Evolutionary conservation across 2,888 invertebrate species (phyloP).

Genomic region (Caenorhabditis afra): DNA sequence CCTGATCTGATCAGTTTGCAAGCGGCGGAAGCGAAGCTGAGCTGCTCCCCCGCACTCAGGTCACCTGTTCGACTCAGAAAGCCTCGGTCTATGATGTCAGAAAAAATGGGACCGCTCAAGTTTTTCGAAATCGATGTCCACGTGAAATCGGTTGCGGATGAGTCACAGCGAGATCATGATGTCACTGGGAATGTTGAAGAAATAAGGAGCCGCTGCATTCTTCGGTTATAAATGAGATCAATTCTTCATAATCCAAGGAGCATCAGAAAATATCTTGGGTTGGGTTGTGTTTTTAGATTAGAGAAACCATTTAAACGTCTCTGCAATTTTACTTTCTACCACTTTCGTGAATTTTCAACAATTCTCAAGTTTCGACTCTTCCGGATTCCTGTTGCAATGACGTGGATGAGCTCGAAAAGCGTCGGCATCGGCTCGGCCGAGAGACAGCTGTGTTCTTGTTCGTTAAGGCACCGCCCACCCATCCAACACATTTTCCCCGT

Average conservation of each 20-base stretch:
- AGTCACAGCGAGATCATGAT: slow-evolving; percentile 15
- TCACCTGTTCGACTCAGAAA: slow-evolving; percentile 50
- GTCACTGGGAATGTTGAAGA: too few relatives aligned
- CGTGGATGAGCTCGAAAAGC: slow-evolving; percentile 49
- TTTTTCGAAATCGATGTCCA: slow-evolving; percentile 49
- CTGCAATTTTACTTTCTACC: too few relatives aligned
- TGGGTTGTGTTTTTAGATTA: too few relatives aligned
- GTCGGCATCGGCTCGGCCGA: slow-evolving; percentile 35
- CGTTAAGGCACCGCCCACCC: slow-evolving; percentile 54
- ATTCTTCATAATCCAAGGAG: too few relatives aligned
- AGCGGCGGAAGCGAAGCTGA: slow-evolving; percentile 7
- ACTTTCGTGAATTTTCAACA: too few relatives aligned
- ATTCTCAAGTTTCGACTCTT: background rate
- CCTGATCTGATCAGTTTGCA: slow-evolving; percentile 38
- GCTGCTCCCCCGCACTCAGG: slow-evolving; percentile 57
- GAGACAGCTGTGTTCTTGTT: slow-evolving; percentile 60
- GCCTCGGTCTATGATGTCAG: slow-evolving; percentile 37
- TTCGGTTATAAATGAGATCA: too few relatives aligned
- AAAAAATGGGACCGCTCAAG: slow-evolving; percentile 31
- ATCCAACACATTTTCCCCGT: slow-evolving; percentile 51
- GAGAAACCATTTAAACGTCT: too few relatives aligned
- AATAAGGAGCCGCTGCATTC: too few relatives aligned
- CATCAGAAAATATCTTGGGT: too few relatives aligned
- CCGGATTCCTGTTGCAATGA: slow-evolving; percentile 31
- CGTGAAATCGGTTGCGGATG: slow-evolving; percentile 34